Conservation (phyloP, 2,888 invertebrate genomes). For the Hirtodrosophila alboralis region DNA sequence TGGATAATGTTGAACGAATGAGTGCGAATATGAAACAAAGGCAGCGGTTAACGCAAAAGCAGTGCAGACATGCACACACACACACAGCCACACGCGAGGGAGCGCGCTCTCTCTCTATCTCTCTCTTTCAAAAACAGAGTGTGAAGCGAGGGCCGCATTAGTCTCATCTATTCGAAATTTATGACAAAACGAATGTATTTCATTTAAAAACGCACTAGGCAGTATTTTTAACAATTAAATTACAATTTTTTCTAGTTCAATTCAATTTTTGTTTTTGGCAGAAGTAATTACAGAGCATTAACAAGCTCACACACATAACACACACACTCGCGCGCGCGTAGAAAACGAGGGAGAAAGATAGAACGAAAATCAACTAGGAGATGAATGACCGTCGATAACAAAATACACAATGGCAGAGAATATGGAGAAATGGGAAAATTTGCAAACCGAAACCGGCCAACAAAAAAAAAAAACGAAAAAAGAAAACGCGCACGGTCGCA, state of each 20-base stretch:
- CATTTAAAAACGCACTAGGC: constrained; percentile 7
- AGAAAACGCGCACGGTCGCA: constrained; percentile 60
- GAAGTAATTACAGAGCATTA: constrained; percentile 49
- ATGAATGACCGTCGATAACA: constrained; percentile 77
- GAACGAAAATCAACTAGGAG: constrained; percentile 73
- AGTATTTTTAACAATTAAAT: constrained; percentile 10
- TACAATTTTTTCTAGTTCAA: constrained; percentile 3
- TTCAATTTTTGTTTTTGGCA: constrained; percentile 16
- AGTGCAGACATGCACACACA: constrained; percentile 59
- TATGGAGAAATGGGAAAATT: constrained; percentile 54
- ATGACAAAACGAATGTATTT: constrained; percentile 41
- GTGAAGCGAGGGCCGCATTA: constrained; percentile 21
- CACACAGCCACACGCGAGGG: constrained; percentile 10
- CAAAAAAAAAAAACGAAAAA: constrained; percentile 14
- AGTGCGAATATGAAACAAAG: constrained; percentile 65
- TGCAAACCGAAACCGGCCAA: constrained; percentile 63
- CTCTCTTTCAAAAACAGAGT: constrained; percentile 33
- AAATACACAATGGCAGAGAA: constrained; percentile 66
- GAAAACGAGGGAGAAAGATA: constrained; percentile 54
- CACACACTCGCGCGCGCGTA: constrained; percentile 41
- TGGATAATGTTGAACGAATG: constrained; percentile 60
- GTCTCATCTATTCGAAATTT: constrained; percentile 32
- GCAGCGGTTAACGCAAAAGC: constrained; percentile 69
- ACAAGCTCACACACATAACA: constrained; percentile 33
- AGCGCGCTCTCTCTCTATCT: neutral